Conservation (phyloP, 2,797 vertebrate genomes). For the Sitta carolinensis region DNA sequence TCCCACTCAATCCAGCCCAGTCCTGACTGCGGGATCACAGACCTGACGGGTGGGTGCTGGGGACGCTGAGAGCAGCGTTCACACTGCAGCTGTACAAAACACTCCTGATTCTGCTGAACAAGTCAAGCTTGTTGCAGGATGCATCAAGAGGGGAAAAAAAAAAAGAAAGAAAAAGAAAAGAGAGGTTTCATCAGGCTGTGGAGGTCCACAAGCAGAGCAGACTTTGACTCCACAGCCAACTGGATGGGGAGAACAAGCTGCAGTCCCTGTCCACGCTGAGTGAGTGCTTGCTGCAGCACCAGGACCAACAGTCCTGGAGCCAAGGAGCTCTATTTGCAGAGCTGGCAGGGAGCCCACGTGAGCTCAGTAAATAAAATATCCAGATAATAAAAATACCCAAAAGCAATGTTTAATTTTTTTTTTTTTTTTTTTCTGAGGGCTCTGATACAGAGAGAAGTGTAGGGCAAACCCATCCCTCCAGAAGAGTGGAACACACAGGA, state of each 20-base stretch:
- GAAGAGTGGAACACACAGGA: neutral
- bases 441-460: neutral
- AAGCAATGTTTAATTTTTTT: slow-evolving; percentile 44
- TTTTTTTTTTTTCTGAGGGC: neutral
- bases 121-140: neutral
- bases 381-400: slow-evolving; percentile 67
- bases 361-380: slow-evolving; percentile 65
- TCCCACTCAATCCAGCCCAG: neutral
- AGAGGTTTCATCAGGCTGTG: neutral
- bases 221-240: neutral
- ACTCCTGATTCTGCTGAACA: neutral
- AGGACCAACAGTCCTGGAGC: slow-evolving; percentile 67
- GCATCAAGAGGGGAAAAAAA: neutral
- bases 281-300: slow-evolving; percentile 60
- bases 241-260: slow-evolving; percentile 43
- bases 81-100: neutral
- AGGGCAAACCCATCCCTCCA: neutral
- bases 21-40: neutral
- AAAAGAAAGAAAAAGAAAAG: neutral
- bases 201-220: neutral
- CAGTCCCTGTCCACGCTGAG: slow-evolving; percentile 50
- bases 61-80: neutral
- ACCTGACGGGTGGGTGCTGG: neutral
- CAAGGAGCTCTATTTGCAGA: slow-evolving; percentile 67
- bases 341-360: slow-evolving; percentile 46